Evolutionary conservation across 2,797 vertebrate species (phyloP), one percentile per base, ranked within the genome.

Genomic region (Propithecus perrieri): DNA sequence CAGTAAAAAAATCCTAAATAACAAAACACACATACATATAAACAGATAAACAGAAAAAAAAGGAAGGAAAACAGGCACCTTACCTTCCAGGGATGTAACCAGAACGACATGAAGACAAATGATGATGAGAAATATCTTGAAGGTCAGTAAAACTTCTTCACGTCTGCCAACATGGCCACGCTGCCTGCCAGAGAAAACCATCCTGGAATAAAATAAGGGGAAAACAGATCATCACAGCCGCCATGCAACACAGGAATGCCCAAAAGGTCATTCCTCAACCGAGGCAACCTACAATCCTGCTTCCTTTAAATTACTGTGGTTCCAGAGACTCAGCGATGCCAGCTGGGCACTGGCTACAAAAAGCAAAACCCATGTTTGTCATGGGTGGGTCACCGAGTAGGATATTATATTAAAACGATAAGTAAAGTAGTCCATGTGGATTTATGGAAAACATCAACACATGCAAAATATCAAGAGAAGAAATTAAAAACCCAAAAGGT

Each of bases 21-120:
- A 72, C 41, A n/a, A 95, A 43, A 86, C 30, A n/a, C 12, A 18
- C 1, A n/a, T 15, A 63, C 5, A 72, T 10, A 65, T 7, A 63
- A 18, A 88, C 4, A 89, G 5, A 74, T 14, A 75, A 84, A 81
- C 9, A 53, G 38, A 7, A 57, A 48, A 91, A 43, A 38, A 30
- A 69, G 90, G 30, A 50, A 89, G 76, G 90, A 96, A 98, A 97
- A 97, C 2, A 89, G 83, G n/a, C 63, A 84, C 48, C 94, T 98
- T 98, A 99, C 98, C 98, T 98, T 97, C 97, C 78, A 96, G 92
- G 80, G 98, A 98, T 93, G 97, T 96, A 97, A 98, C 98, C 89
- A 98, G 91, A 97, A 98, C 80, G 28, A 98, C 97, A 95, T 98
- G 98, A 98, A 99, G 97, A 91, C 98, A 97, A 96, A 98, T 71